Evolutionary conservation across 2,888 invertebrate species (phyloP), one percentile per base, ranked within the genome.

Genomic region (Drosophila kambysellisi): DNA sequence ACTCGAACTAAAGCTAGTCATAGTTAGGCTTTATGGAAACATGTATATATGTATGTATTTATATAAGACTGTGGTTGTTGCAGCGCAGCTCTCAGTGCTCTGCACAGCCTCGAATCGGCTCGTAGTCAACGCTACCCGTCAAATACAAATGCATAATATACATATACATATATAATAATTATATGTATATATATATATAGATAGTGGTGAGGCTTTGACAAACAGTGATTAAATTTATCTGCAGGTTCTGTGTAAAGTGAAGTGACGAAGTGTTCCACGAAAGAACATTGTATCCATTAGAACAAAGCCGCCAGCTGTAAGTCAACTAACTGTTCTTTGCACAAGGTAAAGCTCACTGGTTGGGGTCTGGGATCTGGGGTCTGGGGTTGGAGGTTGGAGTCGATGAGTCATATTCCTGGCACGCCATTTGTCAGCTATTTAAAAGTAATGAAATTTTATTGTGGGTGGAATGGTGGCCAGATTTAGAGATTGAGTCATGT

Each of bases 401-500:
- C 17, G 5, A 72, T 71, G 71, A 72, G 72, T 71, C 71, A 71
- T 72, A 41, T 15, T 17, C 12, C 32, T 51, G 35, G 52, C 57
- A 53, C 33, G 53, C 35, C 35, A 46, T 53, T 69, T 54, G 53
- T 25, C 17, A n/a, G 46, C 37, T 32, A 29, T 37, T 30, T 29
- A n/a, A 25, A 17, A 35, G 39, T 17, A 61, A 20, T 51, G n/a
- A 52, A 61, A 51, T 58, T 73, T 51, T 48, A 57, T 59, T 50
- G 57, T 33, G 9, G 20, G 46, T 7, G 39, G 54, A 25, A 30
- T 25, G 32, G 30, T 46, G 56, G 46, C 37, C 25, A 37, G 29
- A 51, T 51, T 51, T 61, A 39, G n/a, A 33, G 61, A 62, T 72
- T 78, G 78, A 81, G 67, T 79, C 77, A 81, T 73, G 81, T 76